phyloP scores from a whole-genome alignment of 2,888 invertebrate species.

The Scaptomyza caliginosa region DNA sequence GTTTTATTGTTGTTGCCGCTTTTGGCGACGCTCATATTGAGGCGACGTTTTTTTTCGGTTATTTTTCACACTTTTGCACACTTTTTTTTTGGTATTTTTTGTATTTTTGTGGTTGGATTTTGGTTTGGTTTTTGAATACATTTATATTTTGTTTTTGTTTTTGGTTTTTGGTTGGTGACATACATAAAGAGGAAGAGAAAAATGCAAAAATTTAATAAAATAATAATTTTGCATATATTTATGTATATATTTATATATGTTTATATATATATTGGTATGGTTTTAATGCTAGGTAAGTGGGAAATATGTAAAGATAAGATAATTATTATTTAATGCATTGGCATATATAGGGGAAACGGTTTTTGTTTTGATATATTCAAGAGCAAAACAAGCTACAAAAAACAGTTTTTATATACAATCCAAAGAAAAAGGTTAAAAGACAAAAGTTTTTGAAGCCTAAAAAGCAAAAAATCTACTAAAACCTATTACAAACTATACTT shows the following conservation, averaged over 20 bases:
- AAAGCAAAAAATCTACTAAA: too few relatives aligned
- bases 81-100: constrained; percentile 20
- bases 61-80: constrained; percentile 26
- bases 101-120: background rate
- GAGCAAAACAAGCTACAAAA: too few relatives aligned
- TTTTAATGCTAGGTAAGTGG: too few relatives aligned
- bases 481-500: too few relatives aligned
- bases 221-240: background rate
- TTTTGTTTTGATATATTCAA: too few relatives aligned
- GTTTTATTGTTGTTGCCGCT: constrained; percentile 24
- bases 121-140: too few relatives aligned
- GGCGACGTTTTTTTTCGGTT: constrained; percentile 32
- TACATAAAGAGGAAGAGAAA: constrained; percentile 56
- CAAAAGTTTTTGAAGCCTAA: too few relatives aligned
- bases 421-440: too few relatives aligned
- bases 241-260: background rate
- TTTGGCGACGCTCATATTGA: constrained; percentile 60
- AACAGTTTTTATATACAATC: background rate
- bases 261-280: background rate
- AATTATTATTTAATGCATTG: too few relatives aligned
- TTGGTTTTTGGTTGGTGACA: constrained; percentile 10
- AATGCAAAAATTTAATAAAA: constrained; percentile 52
- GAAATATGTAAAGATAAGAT: too few relatives aligned
- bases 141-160: too few relatives aligned
- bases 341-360: too few relatives aligned